Percentiles rank a stretch among this genome's conserved stretches.
Evolutionary conservation across 2,888 invertebrate species (phyloP).

Genomic region (Slavum lentiscoides): DNA sequence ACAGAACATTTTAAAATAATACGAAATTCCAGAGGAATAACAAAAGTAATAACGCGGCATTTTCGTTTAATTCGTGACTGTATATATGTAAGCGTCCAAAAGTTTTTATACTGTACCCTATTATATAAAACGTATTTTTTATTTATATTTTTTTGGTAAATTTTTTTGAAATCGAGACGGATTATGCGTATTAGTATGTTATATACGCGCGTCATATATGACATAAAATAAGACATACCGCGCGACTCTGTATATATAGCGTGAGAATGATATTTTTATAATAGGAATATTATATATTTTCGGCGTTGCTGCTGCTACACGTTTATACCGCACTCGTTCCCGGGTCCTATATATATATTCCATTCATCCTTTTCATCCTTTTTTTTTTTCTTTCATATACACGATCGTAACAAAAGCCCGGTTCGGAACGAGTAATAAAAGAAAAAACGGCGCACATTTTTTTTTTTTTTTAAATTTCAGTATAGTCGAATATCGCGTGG

Average conservation of each 20-base stretch:
- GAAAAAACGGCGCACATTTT: not conserved
- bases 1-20: too few relatives aligned
- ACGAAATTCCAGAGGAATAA: too few relatives aligned
- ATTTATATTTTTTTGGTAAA: not conserved
- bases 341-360: too few relatives aligned
- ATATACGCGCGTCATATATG: not conserved
- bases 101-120: too few relatives aligned
- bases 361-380: constrained; percentile 1
- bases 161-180: not conserved
- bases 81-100: too few relatives aligned
- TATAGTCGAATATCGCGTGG: not conserved
- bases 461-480: not conserved
- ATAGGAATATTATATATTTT: not conserved
- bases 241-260: not conserved
- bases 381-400: not conserved
- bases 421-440: constrained; percentile 4
- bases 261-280: constrained; percentile 36
- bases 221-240: not conserved
- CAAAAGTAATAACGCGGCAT: too few relatives aligned
- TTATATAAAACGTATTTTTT: too few relatives aligned
- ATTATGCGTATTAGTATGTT: not conserved
- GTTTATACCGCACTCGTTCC: not conserved
- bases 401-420: constrained; percentile 5
- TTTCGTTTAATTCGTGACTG: too few relatives aligned
- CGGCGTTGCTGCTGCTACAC: not conserved